Evolutionary conservation across 2,888 invertebrate species (phyloP), one percentile per base, ranked within the genome.

Genomic region (Endotricha flammealis): DNA sequence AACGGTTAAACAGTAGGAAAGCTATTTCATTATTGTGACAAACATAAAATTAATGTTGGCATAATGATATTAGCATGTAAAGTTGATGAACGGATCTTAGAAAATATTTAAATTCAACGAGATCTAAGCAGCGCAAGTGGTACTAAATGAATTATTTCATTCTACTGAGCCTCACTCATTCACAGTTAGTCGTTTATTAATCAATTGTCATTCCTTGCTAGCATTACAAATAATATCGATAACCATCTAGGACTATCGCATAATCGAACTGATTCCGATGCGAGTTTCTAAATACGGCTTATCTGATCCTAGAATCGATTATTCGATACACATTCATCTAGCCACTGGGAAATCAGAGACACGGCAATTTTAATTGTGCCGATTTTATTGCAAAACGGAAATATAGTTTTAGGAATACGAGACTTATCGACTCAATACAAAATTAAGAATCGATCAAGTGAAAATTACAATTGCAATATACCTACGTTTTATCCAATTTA

Each of bases 201-300:
- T 35, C 35, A 35, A 35, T 13, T 29, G 35, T 29, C 35, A 12
- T 14, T 34, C 28, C 9, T 13, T 27, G 12, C 20, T 29, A 11
- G 28, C 20, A 34, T 29, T 35, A 35, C 35, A 35, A 35, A 35
- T 35, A 35, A 35, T 35, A 35, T 29, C 22, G 35, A 35, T 35
- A 35, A 29, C 35, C 35, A 35, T 35, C 35, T 12, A 4, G 10
- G 22, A 20, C 29, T 25, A 33, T 33, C 32, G 32, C 4, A 33
- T 33, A 33, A 33, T 33, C 32, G 25, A 32, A 16, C 10, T 17
- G 32, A 32, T 25, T 28, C 37, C 27, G 28, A 36, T 24, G 17
- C 31, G 27, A 32, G 28, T 32, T 32, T 32, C 37, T 32, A 20
- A 37, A 37, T 37, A 32, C 17, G 37, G 37, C 27, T 28, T 32